Evolutionary conservation across 2,797 vertebrate species (phyloP).

Genomic region (Pangasius sanitwongsei): DNA sequence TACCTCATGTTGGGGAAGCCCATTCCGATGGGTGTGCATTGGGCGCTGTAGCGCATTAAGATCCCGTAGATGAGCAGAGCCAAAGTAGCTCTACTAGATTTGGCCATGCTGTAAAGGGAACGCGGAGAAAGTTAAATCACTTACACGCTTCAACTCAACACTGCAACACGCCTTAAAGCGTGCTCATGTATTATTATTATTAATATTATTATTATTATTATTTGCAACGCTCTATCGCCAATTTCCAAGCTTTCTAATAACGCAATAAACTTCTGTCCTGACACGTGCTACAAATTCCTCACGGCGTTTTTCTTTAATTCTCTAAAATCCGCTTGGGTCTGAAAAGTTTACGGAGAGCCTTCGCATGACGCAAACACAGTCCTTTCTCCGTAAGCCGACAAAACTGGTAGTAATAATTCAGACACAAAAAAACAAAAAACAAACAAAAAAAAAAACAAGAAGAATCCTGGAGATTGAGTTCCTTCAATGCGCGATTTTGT

Average conservation of each 20-base stretch:
- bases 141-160: conserved; percentile 24
- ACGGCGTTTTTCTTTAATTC: conserved; percentile 18
- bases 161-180: background rate
- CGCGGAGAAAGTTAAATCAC: conserved; percentile 55
- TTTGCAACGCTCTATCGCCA: background rate
- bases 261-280: conserved; percentile 35
- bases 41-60: conserved; percentile 95
- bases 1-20: conserved; percentile 94
- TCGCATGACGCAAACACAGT: conserved; percentile 46
- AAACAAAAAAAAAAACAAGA: background rate
- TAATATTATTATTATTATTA: no score
- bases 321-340: conserved; percentile 35
- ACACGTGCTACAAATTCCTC: conserved; percentile 15
- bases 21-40: conserved; percentile 91
- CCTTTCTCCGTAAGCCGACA: conserved; percentile 59
- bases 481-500: conserved; percentile 5
- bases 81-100: conserved; percentile 93
- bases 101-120: conserved; percentile 86
- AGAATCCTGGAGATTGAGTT: conserved; percentile 41
- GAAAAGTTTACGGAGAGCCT: conserved; percentile 66
- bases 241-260: conserved; percentile 17
- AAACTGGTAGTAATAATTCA: conserved; percentile 20
- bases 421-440: conserved; percentile 2
- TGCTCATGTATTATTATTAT: background rate
- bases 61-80: conserved; percentile 95